Conservation (phyloP, 2,888 invertebrate species). For the Eupithecia abbreviata region DNA sequence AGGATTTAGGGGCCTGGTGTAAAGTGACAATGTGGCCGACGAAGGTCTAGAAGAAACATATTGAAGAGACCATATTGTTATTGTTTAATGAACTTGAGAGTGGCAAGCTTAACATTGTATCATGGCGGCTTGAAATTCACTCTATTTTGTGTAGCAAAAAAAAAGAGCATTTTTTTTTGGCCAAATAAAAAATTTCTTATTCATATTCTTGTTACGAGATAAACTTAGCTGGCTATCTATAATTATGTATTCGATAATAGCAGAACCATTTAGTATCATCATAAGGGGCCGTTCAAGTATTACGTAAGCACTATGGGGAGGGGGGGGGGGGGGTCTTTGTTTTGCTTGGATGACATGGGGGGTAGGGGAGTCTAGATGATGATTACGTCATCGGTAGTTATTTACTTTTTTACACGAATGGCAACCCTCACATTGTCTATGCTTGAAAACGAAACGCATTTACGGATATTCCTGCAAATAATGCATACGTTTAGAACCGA, state of each 20-base stretch:
- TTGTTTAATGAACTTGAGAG: background rate
- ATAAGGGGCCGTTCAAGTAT: background rate
- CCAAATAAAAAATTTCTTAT: too few relatives aligned
- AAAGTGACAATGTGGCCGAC: background rate
- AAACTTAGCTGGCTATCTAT: constrained; percentile 1
- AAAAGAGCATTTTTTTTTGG: too few relatives aligned
- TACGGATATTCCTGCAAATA: too few relatives aligned
- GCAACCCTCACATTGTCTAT: too few relatives aligned
- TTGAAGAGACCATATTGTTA: background rate
- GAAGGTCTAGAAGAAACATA: background rate
- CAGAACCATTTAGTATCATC: background rate
- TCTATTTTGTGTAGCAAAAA: constrained; percentile 6
- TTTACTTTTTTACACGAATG: too few relatives aligned
- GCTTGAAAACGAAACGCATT: too few relatives aligned
- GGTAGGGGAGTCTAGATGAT: too few relatives aligned
- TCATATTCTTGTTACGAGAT: constrained; percentile 16
- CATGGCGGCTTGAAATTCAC: background rate
- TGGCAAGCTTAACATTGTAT: background rate
- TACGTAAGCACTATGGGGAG: too few relatives aligned
- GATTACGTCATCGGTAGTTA: too few relatives aligned
- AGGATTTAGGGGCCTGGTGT: background rate
- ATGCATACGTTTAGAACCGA: too few relatives aligned
- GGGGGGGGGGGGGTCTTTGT: too few relatives aligned
- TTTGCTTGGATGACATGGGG: too few relatives aligned
- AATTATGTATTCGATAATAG: background rate